Conservation (phyloP, 2,113 vertebrate genomes). For the Salvelinus fontinalis region DNA sequence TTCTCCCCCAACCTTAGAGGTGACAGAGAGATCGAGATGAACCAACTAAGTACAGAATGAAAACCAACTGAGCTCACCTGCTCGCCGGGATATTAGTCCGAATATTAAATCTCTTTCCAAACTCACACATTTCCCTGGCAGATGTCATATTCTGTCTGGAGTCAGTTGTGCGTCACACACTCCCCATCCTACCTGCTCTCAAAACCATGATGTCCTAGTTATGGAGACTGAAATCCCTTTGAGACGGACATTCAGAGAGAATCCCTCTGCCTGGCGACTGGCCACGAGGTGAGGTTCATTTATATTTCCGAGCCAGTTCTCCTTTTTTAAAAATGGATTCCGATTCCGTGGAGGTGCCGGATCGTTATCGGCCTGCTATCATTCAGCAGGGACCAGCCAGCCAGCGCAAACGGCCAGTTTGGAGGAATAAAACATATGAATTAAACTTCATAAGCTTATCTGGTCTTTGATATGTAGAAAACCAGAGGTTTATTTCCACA, state of each 20-base stretch:
- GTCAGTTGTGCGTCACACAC: conserved; percentile 49
- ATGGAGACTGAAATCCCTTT: conserved; percentile 70
- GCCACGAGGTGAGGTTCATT: conserved; percentile 66
- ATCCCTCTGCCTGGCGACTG: conserved; percentile 52
- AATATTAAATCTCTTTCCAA: conserved; percentile 73
- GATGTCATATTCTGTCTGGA: conserved; percentile 63
- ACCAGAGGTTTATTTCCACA: conserved; percentile 79
- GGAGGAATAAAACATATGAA: conserved; percentile 78
- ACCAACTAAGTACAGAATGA: conserved; percentile 62
- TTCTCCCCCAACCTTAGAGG: conserved; percentile 10
- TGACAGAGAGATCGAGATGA: conserved; percentile 69
- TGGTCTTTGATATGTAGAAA: conserved; percentile 81
- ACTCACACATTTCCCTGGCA: conserved; percentile 68
- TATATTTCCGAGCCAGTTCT: conserved; percentile 72
- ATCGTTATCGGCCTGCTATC: conserved; percentile 71
- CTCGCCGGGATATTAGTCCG: conserved; percentile 70
- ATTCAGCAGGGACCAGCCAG: conserved; percentile 68
- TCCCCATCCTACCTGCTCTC: conserved; percentile 68
- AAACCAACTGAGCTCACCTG: conserved; percentile 71
- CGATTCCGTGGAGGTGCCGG: conserved; percentile 63
- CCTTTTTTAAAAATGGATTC: conserved; percentile 74
- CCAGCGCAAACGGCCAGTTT: conserved; percentile 74
- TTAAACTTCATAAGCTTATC: conserved; percentile 80
- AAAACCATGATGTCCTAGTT: conserved; percentile 67
- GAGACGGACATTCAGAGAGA: conserved; percentile 70